Percentiles rank a stretch among this genome's conserved stretches.
Conservation (phyloP, 2,113 vertebrate genomes). For the Cettia cetti region DNA sequence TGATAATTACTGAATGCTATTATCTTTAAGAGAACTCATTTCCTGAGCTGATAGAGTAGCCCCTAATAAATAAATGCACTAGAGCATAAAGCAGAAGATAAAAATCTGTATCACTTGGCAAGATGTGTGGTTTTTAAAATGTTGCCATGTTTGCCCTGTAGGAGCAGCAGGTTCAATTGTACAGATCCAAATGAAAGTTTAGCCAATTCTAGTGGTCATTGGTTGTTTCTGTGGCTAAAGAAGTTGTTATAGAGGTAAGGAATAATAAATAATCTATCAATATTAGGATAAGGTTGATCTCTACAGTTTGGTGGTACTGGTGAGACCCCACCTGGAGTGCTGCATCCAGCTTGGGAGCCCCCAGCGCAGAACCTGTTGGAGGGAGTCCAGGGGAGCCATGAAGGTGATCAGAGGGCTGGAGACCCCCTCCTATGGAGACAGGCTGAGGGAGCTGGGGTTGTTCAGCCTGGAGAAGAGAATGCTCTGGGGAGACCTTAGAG, state of each 20-base stretch:
- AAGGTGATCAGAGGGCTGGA: not conserved
- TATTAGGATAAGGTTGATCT: not conserved
- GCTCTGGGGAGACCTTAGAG: not conserved
- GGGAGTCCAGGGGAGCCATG: not conserved
- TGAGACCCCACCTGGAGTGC: not conserved
- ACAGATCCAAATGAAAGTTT: not conserved
- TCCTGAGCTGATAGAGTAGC: not conserved
- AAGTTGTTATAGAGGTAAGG: not conserved
- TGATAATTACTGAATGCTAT: not conserved
- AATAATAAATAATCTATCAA: not conserved
- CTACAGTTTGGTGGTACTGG: not conserved
- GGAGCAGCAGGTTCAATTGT: not conserved
- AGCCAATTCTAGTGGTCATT: not conserved
- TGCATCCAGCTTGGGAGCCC: not conserved
- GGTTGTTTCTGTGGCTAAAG: not conserved
- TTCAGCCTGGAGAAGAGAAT: not conserved
- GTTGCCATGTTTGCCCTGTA: not conserved
- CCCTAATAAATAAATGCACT: not conserved
- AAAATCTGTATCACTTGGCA: not conserved
- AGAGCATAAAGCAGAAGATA: not conserved
- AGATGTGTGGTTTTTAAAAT: not conserved
- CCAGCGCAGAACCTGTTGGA: not conserved
- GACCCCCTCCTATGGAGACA: no score
- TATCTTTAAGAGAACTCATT: not conserved
- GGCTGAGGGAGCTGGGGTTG: not conserved